Base-by-base conservation (phyloP, 2,888 invertebrate genomes). In the Pilophorus perplexus region DNA sequence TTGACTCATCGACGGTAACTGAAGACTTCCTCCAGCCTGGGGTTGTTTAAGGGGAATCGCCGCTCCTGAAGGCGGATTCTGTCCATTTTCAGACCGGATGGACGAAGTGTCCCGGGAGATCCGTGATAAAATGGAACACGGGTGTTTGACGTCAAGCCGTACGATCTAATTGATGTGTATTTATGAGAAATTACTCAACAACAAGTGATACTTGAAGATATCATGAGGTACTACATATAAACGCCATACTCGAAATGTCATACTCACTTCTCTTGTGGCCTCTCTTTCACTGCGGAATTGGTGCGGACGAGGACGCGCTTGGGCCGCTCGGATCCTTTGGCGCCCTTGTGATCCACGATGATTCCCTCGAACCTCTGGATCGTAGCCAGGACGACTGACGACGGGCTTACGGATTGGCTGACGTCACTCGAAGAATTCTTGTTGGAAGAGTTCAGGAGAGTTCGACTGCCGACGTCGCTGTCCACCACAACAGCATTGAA, bases 401-500 rank as follows among this genome's bases (percentile, higher is more conserved):
- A 55, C 14, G 42, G 42, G n/a, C n/a, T n/a, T n/a, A n/a, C n/a
- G n/a, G 55, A 23, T 1, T 25, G 14, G 20, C 33, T 22, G 10
- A 33, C 33, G 5, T 20, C 16, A 23, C 20, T 28, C 8, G 44
- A 8, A 2, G 44, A 44, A 1, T 16, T 10, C 12, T 16, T 2
- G 5, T 8, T 4, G 10, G 57, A 22, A 62, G 27, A 66, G 22
- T 25, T 64, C 12, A 69, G 67, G 18, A 69, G 33, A 1, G 67
- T 65, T 8, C 70, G 66, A 0, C 71, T 71, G 37, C 68, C 59
- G 33, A 70, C 67, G 20, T 71, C 70, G 14, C 28, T 20, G 60
- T 72, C 71, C 12, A 73, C 68, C 46, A 72, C 66, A 28, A 73
- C 71, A 10, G 73, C 71, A 68, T 73, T 73, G 69, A 73, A 73